Evolutionary conservation across 2,888 invertebrate genomes (phyloP).

Genomic region (Molorchus minor): DNA sequence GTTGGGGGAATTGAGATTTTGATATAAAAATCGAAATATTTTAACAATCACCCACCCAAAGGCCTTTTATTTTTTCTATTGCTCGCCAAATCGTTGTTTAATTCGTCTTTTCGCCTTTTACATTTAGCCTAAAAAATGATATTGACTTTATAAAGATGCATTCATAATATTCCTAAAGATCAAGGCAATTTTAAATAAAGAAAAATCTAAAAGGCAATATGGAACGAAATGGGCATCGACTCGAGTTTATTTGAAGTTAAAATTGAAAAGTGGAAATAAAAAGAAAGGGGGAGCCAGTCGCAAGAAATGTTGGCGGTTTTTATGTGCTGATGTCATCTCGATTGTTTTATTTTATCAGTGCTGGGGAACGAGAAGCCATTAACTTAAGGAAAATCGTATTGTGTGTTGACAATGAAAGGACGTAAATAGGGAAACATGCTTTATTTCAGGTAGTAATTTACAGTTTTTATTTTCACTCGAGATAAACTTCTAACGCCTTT

Average conservation of each 20-base stretch:
- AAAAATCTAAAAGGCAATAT: conserved; percentile 2
- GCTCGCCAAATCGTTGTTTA: no score
- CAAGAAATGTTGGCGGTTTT: conserved; percentile 10
- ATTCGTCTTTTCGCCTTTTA: no score
- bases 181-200: background rate
- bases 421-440: conserved; percentile 15
- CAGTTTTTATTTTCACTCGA: conserved; percentile 3
- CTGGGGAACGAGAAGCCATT: conserved; percentile 9
- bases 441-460: conserved; percentile 10
- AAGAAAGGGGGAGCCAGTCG: background rate
- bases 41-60: no score
- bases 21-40: no score
- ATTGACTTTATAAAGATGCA: no score
- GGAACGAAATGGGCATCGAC: background rate
- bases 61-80: no score
- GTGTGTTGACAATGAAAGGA: conserved; percentile 16
- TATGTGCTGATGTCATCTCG: conserved; percentile 9
- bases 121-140: no score
- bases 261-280: conserved; percentile 8
- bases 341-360: conserved; percentile 23
- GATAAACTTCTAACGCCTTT: conserved; percentile 4
- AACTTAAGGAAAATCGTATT: conserved; percentile 19
- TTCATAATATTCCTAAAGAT: no score
- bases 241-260: conserved; percentile 1
- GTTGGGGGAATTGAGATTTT: no score